These are phyloP conservation scores for Lagorchestes hirsutus DNA, from an alignment of 2,797 vertebrate genomes.

Conservation along the genomic window DNA sequence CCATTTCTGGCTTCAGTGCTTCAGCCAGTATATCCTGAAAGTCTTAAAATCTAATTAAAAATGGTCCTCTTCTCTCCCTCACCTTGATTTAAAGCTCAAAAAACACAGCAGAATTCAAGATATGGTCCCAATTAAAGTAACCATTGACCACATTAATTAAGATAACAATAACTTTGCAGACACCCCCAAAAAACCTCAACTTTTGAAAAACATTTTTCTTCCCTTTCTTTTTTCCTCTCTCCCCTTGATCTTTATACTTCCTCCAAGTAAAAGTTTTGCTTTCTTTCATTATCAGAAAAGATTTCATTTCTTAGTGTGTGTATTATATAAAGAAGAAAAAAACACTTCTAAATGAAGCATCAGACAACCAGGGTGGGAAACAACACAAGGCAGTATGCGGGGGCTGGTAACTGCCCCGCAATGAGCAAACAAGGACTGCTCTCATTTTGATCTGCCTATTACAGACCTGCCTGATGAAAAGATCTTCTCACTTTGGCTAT, in stretches of 20 bases:
- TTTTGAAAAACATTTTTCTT: constrained; percentile 29
- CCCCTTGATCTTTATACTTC: constrained; percentile 21
- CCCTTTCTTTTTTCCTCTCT: not conserved
- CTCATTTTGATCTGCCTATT: not conserved
- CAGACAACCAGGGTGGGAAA: not conserved
- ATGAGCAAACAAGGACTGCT: not conserved
- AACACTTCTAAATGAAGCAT: not conserved
- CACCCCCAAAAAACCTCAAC: constrained; percentile 16
- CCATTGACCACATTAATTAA: constrained; percentile 57
- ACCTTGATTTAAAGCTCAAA: constrained; percentile 62
- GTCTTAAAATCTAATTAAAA: constrained; percentile 79
- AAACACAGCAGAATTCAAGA: constrained; percentile 23
- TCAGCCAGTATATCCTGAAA: constrained; percentile 67
- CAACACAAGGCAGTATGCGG: not conserved
- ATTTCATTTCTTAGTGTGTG: not conserved
- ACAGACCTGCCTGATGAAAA: not conserved
- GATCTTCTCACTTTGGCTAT: not conserved
- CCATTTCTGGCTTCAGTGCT: constrained; percentile 75
- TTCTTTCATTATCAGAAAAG: constrained; percentile 27
- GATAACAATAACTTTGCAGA: constrained; percentile 44
- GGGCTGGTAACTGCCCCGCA: not conserved
- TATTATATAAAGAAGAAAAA: not conserved
- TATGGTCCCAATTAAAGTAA: constrained; percentile 62
- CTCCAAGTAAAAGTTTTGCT: constrained; percentile 42
- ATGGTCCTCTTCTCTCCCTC: constrained; percentile 65